phyloP scores from a whole-genome alignment of 2,888 invertebrate genomes.

The Rhabditoides inermis region DNA sequence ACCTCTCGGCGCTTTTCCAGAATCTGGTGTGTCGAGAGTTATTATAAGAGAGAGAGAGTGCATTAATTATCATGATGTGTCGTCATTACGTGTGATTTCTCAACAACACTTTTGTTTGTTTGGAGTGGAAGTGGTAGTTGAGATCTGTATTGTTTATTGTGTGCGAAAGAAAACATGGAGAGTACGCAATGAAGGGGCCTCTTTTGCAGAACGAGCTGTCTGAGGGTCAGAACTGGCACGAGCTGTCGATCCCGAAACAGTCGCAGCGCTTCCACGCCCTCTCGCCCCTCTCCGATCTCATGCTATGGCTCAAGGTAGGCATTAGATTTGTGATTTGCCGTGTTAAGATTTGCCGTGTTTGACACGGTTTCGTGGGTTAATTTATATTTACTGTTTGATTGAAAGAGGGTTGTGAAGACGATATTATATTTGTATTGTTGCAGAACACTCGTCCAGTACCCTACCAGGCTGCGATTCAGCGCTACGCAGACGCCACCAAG shows the following conservation, averaged over 20 bases:
- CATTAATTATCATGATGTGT: too few relatives aligned
- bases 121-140: too few relatives aligned
- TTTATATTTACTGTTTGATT: too few relatives aligned
- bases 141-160: too few relatives aligned
- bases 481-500: slow-evolving; percentile 41
- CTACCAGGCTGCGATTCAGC: slow-evolving; percentile 23
- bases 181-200: neutral
- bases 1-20: slow-evolving; percentile 86
- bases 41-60: neutral
- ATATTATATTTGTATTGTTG: too few relatives aligned
- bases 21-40: slow-evolving; percentile 64
- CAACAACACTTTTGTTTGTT: neutral
- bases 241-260: slow-evolving; percentile 68
- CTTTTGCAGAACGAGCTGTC: slow-evolving; percentile 32
- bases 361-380: too few relatives aligned
- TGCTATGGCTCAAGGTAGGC: slow-evolving; percentile 38
- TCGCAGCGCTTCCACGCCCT: slow-evolving; percentile 75
- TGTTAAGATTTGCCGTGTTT: too few relatives aligned
- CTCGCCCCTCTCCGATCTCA: slow-evolving; percentile 58
- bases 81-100: too few relatives aligned
- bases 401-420: too few relatives aligned
- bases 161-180: neutral
- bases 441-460: too few relatives aligned
- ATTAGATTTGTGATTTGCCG: too few relatives aligned
- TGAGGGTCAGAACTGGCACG: slow-evolving; percentile 43